Evolutionary conservation across 2,797 vertebrate species (phyloP), one percentile per base, ranked within the genome.

Genomic region (Myotis findleyi): DNA sequence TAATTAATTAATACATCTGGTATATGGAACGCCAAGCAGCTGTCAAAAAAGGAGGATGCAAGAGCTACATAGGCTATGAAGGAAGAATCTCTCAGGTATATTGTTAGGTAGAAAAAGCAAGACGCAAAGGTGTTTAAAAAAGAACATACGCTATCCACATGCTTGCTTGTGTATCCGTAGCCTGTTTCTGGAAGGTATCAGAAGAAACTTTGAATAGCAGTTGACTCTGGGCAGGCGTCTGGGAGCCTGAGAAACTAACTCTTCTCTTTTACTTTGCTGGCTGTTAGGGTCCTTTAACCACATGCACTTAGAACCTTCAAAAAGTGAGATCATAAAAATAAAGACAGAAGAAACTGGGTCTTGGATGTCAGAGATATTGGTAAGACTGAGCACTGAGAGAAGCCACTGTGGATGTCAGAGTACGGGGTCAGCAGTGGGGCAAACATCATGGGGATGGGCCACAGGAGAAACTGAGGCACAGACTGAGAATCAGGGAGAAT

Each of bases 281-380:
- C 49, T 84, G 25, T 81, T 95, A 47, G 79, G 41, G 27, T 79
- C 62, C 53, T 87, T 79, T 68, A 73, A 47, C 71, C 3, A 1
- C 41, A 21, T 64, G 7, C 7, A 55, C 62, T 79, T 90, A 38
- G 79, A 80, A 57, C 59, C 33, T 85, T 30, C 6, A 27, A 69
- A 94, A 81, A 55, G 27, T 71, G 49, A 73, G 68, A 57, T 71
- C 83, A 57, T 44, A 81, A 71, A 91, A 44, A 76, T 91, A 85
- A 90, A 81, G 51, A 49, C 6, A 8, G 57, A 73, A 72, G 87
- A 36, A 84, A 68, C 2, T 66, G 25, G 33, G 21, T 72, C 55
- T 89, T 71, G 23, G 23, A n/a, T 62, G 36, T 83, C 69, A 82
- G 86, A 68, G 51, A 38, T 5, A 4, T 59, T 93, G 44, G 33